phyloP scores from a whole-genome alignment of 92 coral and sea anemone genomes.

The Micromussa lordhowensis region DNA sequence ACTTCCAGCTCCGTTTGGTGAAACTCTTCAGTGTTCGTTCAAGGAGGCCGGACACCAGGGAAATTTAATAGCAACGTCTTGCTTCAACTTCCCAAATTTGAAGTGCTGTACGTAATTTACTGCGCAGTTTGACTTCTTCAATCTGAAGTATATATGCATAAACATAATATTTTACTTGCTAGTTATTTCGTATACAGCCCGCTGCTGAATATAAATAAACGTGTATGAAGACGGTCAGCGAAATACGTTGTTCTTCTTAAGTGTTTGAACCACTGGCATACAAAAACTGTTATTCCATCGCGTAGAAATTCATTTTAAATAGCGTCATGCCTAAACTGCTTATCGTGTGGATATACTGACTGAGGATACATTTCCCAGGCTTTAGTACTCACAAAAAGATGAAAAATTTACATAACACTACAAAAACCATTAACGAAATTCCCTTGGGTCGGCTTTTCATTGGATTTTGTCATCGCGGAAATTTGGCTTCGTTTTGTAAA shows the following conservation, averaged over 20 bases:
- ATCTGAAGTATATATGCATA: constrained; percentile 6
- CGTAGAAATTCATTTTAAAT: neutral
- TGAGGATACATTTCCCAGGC: constrained; percentile 1
- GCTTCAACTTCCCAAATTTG: neutral
- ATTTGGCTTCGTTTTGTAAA: neutral
- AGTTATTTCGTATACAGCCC: neutral
- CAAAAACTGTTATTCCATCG: neutral
- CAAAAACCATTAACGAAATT: neutral
- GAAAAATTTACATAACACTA: constrained; percentile 35
- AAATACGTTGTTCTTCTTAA: neutral
- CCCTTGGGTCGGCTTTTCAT: constrained; percentile 21
- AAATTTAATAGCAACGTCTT: neutral
- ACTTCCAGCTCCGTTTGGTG: neutral
- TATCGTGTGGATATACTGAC: neutral
- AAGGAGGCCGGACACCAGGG: neutral
- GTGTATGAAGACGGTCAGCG: neutral
- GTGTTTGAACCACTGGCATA: neutral
- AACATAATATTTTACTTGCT: constrained; percentile 16
- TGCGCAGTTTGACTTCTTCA: constrained; percentile 22
- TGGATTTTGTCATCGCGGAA: constrained; percentile 16
- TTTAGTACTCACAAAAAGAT: neutral
- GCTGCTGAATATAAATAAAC: neutral
- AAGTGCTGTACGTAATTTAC: constrained; percentile 14
- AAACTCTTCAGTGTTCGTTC: neutral
- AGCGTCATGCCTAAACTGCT: neutral